phyloP scores from a whole-genome alignment of 64 coral and sea anemone genomes.

The Anthopleura sola region DNA sequence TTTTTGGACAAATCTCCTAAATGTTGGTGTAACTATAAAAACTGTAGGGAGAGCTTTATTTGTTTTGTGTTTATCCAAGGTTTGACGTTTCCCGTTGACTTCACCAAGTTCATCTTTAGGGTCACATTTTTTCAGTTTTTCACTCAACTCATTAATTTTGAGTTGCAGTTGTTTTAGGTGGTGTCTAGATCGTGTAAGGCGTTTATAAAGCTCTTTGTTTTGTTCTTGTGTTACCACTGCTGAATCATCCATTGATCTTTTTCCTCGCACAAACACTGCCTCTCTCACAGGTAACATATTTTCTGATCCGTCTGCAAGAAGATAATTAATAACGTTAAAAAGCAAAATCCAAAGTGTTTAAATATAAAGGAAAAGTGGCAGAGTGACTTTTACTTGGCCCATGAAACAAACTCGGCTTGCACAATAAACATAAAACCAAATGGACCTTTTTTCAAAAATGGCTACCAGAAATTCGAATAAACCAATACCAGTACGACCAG shows the following conservation, averaged over 20 bases:
- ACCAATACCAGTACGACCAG: no score
- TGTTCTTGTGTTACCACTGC: background rate
- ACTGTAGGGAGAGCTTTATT: constrained; percentile 38
- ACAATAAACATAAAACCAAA: no score
- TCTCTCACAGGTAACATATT: background rate
- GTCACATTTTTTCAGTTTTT: background rate
- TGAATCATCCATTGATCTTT: background rate
- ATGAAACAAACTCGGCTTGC: no score
- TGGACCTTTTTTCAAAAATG: no score
- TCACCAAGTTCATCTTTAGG: background rate
- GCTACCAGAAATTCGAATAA: no score
- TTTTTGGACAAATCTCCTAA: constrained; percentile 78
- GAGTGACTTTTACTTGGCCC: no score
- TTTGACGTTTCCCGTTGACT: background rate
- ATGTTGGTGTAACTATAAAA: constrained; percentile 76
- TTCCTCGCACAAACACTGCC: background rate
- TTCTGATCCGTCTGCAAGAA: background rate
- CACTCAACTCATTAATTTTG: constrained; percentile 3
- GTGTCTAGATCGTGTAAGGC: background rate
- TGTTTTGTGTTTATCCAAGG: background rate
- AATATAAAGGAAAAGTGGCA: no score
- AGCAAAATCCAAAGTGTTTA: no score
- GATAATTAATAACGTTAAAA: background rate
- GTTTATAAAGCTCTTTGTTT: constrained; percentile 12
- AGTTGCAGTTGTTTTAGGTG: background rate